Percentiles rank a stretch among this genome's conserved stretches.
These are phyloP conservation scores for Octopus sinensis DNA, from an alignment of 1,140 invertebrate species.

Conservation along the genomic window DNA sequence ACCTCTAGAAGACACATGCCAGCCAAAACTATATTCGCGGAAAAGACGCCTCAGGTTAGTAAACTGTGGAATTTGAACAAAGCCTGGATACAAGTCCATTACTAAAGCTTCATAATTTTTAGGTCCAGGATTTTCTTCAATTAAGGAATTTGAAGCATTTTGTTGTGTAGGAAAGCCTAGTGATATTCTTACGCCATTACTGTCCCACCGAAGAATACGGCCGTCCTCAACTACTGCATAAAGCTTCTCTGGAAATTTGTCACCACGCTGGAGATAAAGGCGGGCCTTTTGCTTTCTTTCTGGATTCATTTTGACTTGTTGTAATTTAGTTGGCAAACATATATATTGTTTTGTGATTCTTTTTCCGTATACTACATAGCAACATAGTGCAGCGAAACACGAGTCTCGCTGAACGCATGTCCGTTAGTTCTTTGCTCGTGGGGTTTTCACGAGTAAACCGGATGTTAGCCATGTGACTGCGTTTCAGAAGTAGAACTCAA, in stretches of 20 bases:
- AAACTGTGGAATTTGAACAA: slow-evolving; percentile 41
- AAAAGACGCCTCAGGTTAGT: slow-evolving; percentile 41
- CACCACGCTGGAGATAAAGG: background rate
- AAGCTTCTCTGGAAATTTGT: slow-evolving; percentile 41
- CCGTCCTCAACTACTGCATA: slow-evolving; percentile 42
- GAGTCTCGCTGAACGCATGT: too few relatives aligned
- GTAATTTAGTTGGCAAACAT: too few relatives aligned
- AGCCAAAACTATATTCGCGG: slow-evolving; percentile 43
- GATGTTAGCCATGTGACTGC: too few relatives aligned
- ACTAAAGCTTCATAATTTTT: slow-evolving; percentile 34
- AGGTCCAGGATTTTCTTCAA: slow-evolving; percentile 20
- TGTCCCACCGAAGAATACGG: slow-evolving; percentile 37
- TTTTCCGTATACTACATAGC: too few relatives aligned
- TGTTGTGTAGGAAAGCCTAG: slow-evolving; percentile 16
- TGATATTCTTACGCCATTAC: slow-evolving; percentile 28
- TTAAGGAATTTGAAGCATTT: background rate
- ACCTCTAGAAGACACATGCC: slow-evolving; percentile 27
- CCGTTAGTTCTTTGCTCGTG: too few relatives aligned
- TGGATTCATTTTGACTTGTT: too few relatives aligned
- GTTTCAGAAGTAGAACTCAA: too few relatives aligned
- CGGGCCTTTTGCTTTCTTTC: too few relatives aligned
- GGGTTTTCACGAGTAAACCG: too few relatives aligned
- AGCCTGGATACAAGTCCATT: slow-evolving; percentile 41
- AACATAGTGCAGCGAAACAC: too few relatives aligned
- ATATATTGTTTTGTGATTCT: too few relatives aligned